Evolutionary conservation across 2,888 invertebrate genomes (phyloP).

Genomic region (Cremastinae sp.): DNA sequence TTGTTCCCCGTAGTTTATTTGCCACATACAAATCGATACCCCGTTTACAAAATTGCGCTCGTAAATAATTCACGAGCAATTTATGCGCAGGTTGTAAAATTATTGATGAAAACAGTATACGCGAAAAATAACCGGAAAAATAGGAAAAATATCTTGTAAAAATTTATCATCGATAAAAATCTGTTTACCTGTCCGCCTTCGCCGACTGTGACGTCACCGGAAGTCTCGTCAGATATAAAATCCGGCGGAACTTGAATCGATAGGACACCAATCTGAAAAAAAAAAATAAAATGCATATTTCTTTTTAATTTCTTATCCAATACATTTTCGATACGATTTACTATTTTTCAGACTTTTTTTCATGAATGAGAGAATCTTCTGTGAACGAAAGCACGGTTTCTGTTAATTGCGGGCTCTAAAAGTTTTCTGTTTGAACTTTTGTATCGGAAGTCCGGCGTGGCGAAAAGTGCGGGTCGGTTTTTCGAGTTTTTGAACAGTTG

Average conservation of each 20-base stretch:
- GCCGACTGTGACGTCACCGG: constrained; percentile 93
- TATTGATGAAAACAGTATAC: too few relatives aligned
- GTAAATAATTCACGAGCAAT: too few relatives aligned
- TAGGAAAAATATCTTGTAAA: too few relatives aligned
- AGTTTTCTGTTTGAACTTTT: constrained; percentile 26
- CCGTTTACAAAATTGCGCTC: too few relatives aligned
- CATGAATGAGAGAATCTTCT: not conserved
- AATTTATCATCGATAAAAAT: constrained; percentile 7
- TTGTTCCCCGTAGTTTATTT: too few relatives aligned
- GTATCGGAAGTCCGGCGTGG: constrained; percentile 28
- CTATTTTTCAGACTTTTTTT: too few relatives aligned
- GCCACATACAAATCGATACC: too few relatives aligned
- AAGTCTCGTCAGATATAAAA: constrained; percentile 92
- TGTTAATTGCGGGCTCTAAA: constrained; percentile 1
- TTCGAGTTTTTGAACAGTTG: constrained; percentile 16
- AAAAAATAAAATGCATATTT: constrained; percentile 43
- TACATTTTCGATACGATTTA: too few relatives aligned
- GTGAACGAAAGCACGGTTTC: too few relatives aligned
- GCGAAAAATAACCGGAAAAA: too few relatives aligned
- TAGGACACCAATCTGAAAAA: constrained; percentile 88
- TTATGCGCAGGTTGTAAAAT: too few relatives aligned
- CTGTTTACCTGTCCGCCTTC: constrained; percentile 86
- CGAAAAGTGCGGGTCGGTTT: constrained; percentile 55
- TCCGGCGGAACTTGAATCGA: constrained; percentile 96
- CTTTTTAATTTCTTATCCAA: not conserved